Percentiles rank a stretch among this genome's conserved stretches.
phyloP scores from a whole-genome alignment of 2,797 vertebrate genomes.

The Hydrolagus colliei region DNA sequence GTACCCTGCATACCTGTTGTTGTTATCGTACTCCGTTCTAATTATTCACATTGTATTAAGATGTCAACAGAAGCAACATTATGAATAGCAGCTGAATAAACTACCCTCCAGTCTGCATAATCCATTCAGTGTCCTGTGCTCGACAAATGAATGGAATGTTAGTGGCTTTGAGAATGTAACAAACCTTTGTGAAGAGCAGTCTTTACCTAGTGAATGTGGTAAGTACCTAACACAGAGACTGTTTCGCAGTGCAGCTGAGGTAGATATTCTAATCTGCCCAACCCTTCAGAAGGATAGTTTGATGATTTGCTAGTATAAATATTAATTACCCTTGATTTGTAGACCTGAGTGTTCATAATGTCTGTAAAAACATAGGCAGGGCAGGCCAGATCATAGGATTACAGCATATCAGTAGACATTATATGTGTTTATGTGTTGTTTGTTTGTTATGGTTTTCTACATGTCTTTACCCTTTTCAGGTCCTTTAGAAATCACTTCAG shows the following conservation, averaged over 20 bases:
- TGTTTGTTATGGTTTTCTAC: too few relatives aligned
- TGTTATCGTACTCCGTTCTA: neutral
- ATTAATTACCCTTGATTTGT: too few relatives aligned
- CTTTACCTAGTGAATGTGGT: neutral
- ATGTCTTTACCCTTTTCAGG: too few relatives aligned
- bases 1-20: neutral
- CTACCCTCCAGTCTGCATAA: neutral
- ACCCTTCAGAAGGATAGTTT: too few relatives aligned
- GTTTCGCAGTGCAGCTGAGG: neutral
- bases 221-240: neutral
- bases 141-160: neutral
- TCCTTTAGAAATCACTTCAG: too few relatives aligned
- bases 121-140: neutral
- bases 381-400: too few relatives aligned
- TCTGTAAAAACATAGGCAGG: too few relatives aligned
- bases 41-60: neutral
- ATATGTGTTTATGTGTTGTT: too few relatives aligned
- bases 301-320: too few relatives aligned
- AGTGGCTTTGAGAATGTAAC: neutral
- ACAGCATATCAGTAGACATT: too few relatives aligned
- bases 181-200: neutral
- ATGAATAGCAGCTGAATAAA: neutral
- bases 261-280: neutral
- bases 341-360: too few relatives aligned
- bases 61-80: neutral